These are phyloP conservation scores for Calonectris borealis DNA, from an alignment of 2,113 vertebrate species.

Conservation along the genomic window DNA sequence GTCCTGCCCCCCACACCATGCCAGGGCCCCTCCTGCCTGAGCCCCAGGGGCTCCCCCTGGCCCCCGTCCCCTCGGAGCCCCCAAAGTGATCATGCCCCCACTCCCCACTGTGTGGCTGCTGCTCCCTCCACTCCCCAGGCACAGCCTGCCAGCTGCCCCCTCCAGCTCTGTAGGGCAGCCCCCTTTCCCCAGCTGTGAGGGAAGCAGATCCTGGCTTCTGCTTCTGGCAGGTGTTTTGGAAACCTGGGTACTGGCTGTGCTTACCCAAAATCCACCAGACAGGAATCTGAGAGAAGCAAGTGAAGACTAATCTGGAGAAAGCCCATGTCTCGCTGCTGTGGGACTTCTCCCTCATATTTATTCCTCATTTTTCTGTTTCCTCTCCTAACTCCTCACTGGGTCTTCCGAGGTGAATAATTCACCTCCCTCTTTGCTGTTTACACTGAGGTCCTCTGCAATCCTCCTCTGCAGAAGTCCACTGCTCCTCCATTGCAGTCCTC, in stretches of 20 bases:
- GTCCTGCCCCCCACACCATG: not conserved
- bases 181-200: not conserved
- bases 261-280: not conserved
- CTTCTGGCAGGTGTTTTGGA: not conserved
- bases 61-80: not conserved
- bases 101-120: not conserved
- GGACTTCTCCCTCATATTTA: not conserved
- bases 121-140: not conserved
- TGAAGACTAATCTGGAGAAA: not conserved
- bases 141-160: not conserved
- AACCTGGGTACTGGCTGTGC: not conserved
- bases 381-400: not conserved
- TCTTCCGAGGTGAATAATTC: not conserved
- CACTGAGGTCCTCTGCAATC: not conserved
- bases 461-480: not conserved
- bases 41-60: not conserved
- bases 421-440: not conserved
- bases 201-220: not conserved
- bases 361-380: not conserved
- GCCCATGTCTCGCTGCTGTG: not conserved
- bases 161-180: not conserved
- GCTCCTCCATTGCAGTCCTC: not conserved
- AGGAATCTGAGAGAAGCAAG: not conserved
- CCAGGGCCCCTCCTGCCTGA: not conserved
- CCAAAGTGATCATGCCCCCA: rapidly evolving